phyloP scores from a whole-genome alignment of 2,888 invertebrate species.

The Leptopterna dolabrata region DNA sequence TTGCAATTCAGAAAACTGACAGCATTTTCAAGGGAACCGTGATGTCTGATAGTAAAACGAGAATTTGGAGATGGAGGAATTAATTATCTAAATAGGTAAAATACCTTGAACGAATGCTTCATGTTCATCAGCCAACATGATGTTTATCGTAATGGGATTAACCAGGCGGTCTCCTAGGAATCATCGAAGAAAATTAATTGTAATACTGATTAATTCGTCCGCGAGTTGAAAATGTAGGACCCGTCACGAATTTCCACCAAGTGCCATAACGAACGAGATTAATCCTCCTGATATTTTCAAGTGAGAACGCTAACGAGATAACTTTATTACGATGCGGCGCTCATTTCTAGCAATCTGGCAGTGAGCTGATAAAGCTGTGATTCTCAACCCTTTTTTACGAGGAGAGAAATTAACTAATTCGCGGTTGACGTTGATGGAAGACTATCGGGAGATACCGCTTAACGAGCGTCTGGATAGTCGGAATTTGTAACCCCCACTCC shows the following conservation, averaged over 20 bases:
- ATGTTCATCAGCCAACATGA: too few relatives aligned
- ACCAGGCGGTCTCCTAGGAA: not conserved
- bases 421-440: slow-evolving; percentile 39
- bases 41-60: too few relatives aligned
- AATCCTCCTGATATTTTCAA: not conserved
- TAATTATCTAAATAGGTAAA: too few relatives aligned
- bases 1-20: too few relatives aligned
- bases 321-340: not conserved
- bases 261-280: not conserved
- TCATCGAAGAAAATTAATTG: not conserved
- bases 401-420: slow-evolving; percentile 34
- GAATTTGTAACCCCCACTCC: not conserved
- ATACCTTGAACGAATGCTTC: too few relatives aligned
- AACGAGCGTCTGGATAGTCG: not conserved
- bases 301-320: not conserved
- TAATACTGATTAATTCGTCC: not conserved
- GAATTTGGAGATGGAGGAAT: too few relatives aligned
- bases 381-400: slow-evolving; percentile 1
- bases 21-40: too few relatives aligned
- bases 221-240: not conserved
- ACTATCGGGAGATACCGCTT: slow-evolving; percentile 11
- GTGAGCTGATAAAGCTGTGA: not conserved
- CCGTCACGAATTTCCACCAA: not conserved
- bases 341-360: not conserved
- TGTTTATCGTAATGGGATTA: too few relatives aligned